phyloP scores from a whole-genome alignment of 2,797 vertebrate genomes.

The Schizopygopsis pylzovi region DNA sequence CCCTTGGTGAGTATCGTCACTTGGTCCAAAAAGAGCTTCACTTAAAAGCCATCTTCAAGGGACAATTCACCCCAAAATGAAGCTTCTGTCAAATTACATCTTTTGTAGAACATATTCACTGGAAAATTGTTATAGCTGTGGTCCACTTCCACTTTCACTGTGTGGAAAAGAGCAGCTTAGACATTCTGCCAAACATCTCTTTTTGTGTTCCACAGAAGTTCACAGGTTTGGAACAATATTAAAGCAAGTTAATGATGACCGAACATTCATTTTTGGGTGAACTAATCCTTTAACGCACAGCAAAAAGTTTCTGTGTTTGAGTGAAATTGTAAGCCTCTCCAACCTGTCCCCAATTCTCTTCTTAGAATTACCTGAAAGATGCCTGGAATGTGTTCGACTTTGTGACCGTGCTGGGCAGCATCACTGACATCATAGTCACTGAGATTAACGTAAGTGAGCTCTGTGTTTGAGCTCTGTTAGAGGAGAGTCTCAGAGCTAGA shows the following conservation, averaged over 20 bases:
- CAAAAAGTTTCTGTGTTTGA: not conserved
- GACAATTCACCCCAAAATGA: not conserved
- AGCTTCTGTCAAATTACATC: not conserved
- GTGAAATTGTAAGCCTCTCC: constrained; percentile 3
- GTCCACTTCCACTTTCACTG: not conserved
- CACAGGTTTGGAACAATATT: not conserved
- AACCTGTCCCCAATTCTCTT: constrained; percentile 4
- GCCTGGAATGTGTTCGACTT: constrained; percentile 99
- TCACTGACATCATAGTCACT: constrained; percentile 98
- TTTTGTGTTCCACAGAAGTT: not conserved
- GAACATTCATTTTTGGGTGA: not conserved
- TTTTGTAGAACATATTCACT: not conserved
- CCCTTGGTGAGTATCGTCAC: constrained; percentile 83
- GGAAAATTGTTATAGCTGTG: not conserved
- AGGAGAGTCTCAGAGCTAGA: constrained; percentile 10
- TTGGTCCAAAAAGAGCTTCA: not conserved
- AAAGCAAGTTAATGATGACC: not conserved
- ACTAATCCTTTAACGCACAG: not conserved
- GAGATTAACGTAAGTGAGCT: constrained; percentile 92
- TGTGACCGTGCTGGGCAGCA: constrained; percentile 97
- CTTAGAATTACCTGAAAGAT: constrained; percentile 95
- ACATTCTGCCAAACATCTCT: not conserved
- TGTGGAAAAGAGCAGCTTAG: not conserved
- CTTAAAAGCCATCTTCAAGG: not conserved
- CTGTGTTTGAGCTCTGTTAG: constrained; percentile 1